Evolutionary conservation across 2,113 vertebrate genomes (phyloP).

Genomic region (Nothoprocta perdicaria): DNA sequence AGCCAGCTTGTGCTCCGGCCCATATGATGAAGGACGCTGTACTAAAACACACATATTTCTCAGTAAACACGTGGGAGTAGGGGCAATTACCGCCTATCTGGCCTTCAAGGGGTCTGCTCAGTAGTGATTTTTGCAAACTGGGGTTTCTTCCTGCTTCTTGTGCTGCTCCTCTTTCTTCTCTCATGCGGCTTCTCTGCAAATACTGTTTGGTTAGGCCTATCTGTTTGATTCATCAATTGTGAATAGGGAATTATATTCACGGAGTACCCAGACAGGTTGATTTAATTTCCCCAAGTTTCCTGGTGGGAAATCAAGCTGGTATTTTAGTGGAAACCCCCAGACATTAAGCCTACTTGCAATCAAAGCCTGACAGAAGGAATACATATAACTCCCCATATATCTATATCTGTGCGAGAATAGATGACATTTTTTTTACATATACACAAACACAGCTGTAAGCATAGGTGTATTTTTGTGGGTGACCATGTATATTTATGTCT

Average conservation of each 20-base stretch:
- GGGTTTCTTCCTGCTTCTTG: not conserved
- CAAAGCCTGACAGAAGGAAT: not conserved
- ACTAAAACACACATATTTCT: not conserved
- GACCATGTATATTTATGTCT: not conserved
- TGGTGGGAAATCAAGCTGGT: constrained; percentile 65
- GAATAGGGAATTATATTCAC: constrained; percentile 47
- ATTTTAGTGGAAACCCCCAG: constrained; percentile 49
- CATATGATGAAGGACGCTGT: not conserved
- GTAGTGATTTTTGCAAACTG: not conserved
- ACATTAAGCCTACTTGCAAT: constrained; percentile 9
- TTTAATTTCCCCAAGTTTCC: constrained; percentile 57
- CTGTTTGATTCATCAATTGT: constrained; percentile 46
- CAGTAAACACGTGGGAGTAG: not conserved
- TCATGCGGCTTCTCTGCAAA: not conserved
- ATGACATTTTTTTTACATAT: not conserved
- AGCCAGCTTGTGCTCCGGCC: not conserved
- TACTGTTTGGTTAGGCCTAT: constrained; percentile 38
- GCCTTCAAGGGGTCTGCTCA: not conserved
- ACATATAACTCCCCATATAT: not conserved
- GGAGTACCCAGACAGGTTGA: constrained; percentile 44
- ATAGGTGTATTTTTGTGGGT: not conserved
- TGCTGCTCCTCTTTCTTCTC: not conserved
- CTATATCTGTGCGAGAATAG: not conserved
- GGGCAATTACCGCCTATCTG: not conserved
- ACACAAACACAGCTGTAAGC: not conserved